Evolutionary conservation across 2,113 vertebrate genomes (phyloP), one percentile per base, ranked within the genome.

Genomic region (Sturnus vulgaris): DNA sequence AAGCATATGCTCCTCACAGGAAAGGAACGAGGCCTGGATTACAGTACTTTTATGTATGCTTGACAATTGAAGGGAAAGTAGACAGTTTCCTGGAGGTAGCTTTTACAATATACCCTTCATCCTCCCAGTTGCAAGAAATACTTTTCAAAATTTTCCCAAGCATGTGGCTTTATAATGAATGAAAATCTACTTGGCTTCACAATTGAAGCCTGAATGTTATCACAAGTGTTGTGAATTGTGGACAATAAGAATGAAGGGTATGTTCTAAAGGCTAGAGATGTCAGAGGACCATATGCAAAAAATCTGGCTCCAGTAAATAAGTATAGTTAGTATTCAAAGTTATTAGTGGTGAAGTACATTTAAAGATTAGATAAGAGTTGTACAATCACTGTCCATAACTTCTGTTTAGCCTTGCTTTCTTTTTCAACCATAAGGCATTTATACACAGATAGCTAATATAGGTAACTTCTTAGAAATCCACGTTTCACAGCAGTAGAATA

Each of bases 241-340:
- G 44, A 21, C 24, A 78, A 33, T 16, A 84, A 68, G 77, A 91
- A 96, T 76, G 90, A 96, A 97, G 93, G 89, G 76, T 87, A 91
- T 89, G 69, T 94, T 96, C 65, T 94, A 94, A 95, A 96, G 49
- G 90, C 90, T 86, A 63, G 27, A 86, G 42, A 63, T 31, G 25
- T 76, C 53, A 95, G 50, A 91, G 24, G 71, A 88, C 61, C 56
- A 42, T 7, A 90, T 30, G 63, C 79, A 90, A 73, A 90, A 87
- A 92, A 90, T 63, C 6, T 56, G 66, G 52, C 39, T 95, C 37
- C 56, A 77, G 82, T 86, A 93, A 91, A 94, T 95, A 85, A 96
- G 96, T 96, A 96, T n/a, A 94, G 93, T 97, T 96, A 96, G 93
- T 96, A 96, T 55, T 93, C 55, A 40, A 88, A 92, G 90, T 86